Evolutionary conservation across 2,113 vertebrate species (phyloP).

Genomic region (Hippocampus comes): DNA sequence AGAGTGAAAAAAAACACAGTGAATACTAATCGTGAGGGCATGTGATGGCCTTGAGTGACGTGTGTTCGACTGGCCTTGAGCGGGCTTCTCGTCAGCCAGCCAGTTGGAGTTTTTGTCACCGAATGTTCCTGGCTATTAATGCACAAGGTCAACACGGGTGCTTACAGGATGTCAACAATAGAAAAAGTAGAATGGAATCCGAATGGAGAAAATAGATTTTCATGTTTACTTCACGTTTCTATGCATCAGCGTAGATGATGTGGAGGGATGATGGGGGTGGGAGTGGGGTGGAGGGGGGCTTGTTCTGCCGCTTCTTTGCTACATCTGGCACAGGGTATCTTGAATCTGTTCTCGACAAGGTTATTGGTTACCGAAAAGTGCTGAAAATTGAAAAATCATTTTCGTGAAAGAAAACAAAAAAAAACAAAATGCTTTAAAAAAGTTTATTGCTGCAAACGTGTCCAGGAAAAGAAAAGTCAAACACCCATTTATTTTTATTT

Average conservation of each 20-base stretch:
- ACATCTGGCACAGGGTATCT: background rate
- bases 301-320: background rate
- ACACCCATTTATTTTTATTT: too few species aligned
- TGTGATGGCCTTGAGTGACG: conserved; percentile 4
- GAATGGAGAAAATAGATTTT: background rate
- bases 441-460: too few species aligned
- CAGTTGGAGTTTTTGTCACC: background rate
- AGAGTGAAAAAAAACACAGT: background rate
- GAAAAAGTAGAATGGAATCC: background rate
- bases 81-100: background rate
- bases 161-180: background rate
- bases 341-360: too few species aligned
- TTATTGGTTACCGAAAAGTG: too few species aligned
- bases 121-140: background rate
- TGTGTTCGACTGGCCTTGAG: background rate
- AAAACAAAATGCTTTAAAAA: too few species aligned
- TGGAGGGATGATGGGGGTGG: background rate
- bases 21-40: conserved; percentile 5
- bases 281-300: too few species aligned
- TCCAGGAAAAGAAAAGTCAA: too few species aligned
- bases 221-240: background rate
- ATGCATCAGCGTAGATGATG: background rate
- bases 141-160: background rate
- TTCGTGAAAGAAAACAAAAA: too few species aligned
- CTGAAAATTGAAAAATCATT: too few species aligned